phyloP scores from a whole-genome alignment of 2,113 vertebrate genomes.

The Burhinus bistriatus region DNA sequence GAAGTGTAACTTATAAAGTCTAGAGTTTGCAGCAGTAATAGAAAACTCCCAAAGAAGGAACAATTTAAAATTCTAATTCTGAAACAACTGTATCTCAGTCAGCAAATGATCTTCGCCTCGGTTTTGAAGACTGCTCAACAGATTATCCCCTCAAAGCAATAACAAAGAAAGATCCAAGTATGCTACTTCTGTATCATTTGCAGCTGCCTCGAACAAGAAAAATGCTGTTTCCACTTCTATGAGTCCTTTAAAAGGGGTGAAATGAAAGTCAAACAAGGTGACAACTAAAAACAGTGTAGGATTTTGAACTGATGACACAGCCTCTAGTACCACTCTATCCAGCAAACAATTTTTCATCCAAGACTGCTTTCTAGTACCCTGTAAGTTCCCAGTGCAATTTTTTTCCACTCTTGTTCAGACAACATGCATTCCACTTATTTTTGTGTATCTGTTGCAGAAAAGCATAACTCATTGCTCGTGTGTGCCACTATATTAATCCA shows the following conservation, averaged over 20 bases:
- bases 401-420: neutral
- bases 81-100: neutral
- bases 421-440: neutral
- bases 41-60: neutral
- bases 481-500: neutral
- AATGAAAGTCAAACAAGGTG: conserved; percentile 8
- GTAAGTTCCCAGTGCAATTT: neutral
- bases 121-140: neutral
- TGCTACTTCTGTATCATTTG: neutral
- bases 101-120: neutral
- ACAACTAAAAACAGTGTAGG: neutral
- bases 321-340: neutral
- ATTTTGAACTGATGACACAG: neutral
- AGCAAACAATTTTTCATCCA: neutral
- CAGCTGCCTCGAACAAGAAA: neutral
- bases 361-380: neutral
- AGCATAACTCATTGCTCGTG: neutral
- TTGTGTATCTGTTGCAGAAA: neutral
- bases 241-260: neutral
- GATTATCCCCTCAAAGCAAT: neutral
- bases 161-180: neutral
- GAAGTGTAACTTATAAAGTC: neutral
- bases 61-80: neutral
- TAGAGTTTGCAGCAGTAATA: neutral
- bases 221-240: neutral